Evolutionary conservation across 2,797 vertebrate species (phyloP).

Genomic region (Periparus ater): DNA sequence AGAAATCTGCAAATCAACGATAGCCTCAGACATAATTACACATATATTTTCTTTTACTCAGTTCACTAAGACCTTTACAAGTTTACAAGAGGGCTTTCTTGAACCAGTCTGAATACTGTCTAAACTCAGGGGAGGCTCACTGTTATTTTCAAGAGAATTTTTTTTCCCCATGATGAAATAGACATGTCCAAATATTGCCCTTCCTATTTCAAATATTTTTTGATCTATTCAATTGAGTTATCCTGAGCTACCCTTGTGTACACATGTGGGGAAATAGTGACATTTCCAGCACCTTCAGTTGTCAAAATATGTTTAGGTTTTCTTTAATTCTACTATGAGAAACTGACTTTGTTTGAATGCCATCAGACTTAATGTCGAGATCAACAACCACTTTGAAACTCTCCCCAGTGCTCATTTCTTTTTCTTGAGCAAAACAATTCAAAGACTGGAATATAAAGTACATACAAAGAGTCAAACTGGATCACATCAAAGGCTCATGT

Average conservation of each 20-base stretch:
- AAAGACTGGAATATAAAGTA: background rate
- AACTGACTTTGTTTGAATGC: background rate
- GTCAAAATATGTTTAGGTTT: background rate
- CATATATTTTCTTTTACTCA: background rate
- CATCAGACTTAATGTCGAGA: accelerated
- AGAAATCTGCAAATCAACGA: background rate
- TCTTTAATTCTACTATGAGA: background rate
- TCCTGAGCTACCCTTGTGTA: background rate
- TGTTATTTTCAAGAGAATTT: background rate
- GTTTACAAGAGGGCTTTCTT: background rate
- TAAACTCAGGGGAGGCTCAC: background rate
- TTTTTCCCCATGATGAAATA: background rate
- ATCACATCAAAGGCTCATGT: background rate
- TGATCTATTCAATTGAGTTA: background rate
- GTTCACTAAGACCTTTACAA: background rate
- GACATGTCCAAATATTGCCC: background rate
- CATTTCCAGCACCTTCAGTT: background rate
- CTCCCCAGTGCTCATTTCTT: background rate
- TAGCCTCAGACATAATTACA: background rate
- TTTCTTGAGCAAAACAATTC: background rate
- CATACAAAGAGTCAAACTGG: background rate
- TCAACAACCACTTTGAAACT: background rate
- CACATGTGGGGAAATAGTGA: background rate
- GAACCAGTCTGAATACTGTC: background rate
- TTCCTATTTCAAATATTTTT: background rate